phyloP scores from a whole-genome alignment of 2,888 invertebrate species.

The Chrysotoxum bicinctum region DNA sequence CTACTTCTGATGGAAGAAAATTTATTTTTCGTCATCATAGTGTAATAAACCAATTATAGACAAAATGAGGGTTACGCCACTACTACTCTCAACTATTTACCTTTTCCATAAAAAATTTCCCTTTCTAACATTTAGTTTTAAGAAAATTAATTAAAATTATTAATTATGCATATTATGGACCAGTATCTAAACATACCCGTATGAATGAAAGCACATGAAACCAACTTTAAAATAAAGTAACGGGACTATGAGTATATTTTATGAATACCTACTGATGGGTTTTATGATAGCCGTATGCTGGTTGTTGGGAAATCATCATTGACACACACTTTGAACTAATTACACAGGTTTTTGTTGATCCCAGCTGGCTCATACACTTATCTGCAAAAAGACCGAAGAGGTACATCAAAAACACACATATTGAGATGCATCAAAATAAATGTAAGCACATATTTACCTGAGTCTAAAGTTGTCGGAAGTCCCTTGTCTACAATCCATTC shows the following conservation, averaged over 20 bases:
- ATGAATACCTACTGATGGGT: slow-evolving; percentile 78
- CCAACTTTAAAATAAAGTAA: neutral
- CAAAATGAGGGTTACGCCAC: too few relatives aligned
- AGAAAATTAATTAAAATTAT: neutral
- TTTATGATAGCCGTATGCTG: slow-evolving; percentile 78
- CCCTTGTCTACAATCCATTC: slow-evolving; percentile 61
- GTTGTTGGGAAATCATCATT: slow-evolving; percentile 75
- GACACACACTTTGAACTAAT: slow-evolving; percentile 75
- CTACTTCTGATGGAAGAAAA: too few relatives aligned
- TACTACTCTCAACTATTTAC: too few relatives aligned
- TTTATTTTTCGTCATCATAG: too few relatives aligned
- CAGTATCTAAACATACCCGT: neutral
- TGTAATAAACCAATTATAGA: too few relatives aligned
- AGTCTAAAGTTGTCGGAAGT: slow-evolving; percentile 32
- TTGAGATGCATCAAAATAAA: neutral
- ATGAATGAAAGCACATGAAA: neutral
- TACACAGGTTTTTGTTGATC: slow-evolving; percentile 72
- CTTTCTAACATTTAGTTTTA: too few relatives aligned
- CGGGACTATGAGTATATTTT: neutral
- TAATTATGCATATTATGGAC: neutral
- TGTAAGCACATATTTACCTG: slow-evolving; percentile 26
- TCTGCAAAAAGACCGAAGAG: slow-evolving; percentile 20
- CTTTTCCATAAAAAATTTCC: too few relatives aligned
- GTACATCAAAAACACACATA: neutral
- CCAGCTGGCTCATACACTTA: slow-evolving; percentile 56